phyloP scores from a whole-genome alignment of 2,113 vertebrate genomes.

The Cervus canadensis region DNA sequence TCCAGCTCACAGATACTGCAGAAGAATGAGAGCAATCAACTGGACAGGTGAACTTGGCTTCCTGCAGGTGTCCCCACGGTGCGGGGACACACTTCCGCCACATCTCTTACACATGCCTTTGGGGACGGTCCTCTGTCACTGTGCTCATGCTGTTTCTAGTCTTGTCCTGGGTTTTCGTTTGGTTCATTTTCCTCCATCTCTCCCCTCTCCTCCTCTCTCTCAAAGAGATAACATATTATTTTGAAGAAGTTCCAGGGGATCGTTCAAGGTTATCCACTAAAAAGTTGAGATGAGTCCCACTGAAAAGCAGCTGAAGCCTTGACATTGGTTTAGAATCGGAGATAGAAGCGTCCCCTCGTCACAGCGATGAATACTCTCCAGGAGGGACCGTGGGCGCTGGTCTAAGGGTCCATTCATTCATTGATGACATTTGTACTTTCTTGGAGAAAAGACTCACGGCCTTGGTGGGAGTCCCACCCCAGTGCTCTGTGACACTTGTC shows the following conservation, averaged over 20 bases:
- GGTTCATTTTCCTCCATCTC: background rate
- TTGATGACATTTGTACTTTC: slow-evolving; percentile 19
- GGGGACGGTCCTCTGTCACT: background rate
- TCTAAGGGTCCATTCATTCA: slow-evolving; percentile 6
- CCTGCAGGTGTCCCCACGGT: background rate
- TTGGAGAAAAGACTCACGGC: background rate
- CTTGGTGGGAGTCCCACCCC: background rate
- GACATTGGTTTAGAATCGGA: background rate
- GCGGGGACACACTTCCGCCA: background rate
- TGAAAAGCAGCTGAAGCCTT: background rate
- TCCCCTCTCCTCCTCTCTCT: background rate
- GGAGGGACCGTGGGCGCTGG: background rate
- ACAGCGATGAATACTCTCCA: background rate
- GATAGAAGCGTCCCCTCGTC: background rate
- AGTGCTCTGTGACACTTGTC: rapidly evolving
- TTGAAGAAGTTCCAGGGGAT: background rate
- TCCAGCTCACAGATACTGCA: background rate
- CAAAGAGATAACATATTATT: background rate
- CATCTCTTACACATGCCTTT: background rate
- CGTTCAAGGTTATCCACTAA: background rate
- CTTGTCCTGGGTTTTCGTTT: background rate
- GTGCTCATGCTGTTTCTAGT: background rate
- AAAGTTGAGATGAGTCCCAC: background rate
- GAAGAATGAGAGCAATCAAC: background rate
- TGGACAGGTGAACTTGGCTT: background rate